Conservation (phyloP, 2,888 invertebrate species). For the Rhamnusium bicolor region DNA sequence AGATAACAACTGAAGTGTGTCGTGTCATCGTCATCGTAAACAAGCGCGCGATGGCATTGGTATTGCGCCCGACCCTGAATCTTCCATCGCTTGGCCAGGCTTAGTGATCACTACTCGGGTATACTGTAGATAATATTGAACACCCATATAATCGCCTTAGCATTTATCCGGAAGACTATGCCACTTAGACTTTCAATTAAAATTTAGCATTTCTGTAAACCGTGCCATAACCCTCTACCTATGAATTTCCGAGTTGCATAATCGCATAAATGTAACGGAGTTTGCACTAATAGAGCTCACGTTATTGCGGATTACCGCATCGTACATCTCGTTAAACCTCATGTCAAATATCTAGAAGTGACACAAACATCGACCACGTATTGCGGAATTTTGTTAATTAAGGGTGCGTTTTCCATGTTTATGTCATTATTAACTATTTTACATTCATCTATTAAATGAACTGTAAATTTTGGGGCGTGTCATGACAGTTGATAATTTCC, state of each 20-base stretch:
- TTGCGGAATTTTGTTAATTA: slow-evolving; percentile 4
- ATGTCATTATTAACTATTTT: not conserved
- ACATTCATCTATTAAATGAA: not conserved
- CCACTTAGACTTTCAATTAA: slow-evolving; percentile 11
- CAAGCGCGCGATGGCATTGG: too few relatives aligned
- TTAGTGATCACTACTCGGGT: not conserved
- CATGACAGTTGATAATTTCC: not conserved
- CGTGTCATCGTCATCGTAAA: too few relatives aligned
- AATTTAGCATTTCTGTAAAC: not conserved
- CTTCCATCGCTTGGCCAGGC: not conserved
- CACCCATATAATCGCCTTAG: not conserved
- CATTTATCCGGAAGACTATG: not conserved
- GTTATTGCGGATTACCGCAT: slow-evolving; percentile 28
- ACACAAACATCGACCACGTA: slow-evolving; percentile 11
- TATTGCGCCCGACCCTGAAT: too few relatives aligned
- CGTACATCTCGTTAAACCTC: slow-evolving; percentile 4
- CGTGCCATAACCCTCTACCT: not conserved
- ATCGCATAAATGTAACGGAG: not conserved
- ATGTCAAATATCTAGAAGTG: slow-evolving; percentile 26
- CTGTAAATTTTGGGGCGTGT: not conserved
- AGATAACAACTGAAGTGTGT: too few relatives aligned
- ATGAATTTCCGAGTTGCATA: not conserved
- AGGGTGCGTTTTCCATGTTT: not conserved
- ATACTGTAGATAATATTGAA: not conserved
- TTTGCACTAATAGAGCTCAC: slow-evolving; percentile 11